phyloP scores from a whole-genome alignment of 2,113 vertebrate species.

The Dermatemys mawii region DNA sequence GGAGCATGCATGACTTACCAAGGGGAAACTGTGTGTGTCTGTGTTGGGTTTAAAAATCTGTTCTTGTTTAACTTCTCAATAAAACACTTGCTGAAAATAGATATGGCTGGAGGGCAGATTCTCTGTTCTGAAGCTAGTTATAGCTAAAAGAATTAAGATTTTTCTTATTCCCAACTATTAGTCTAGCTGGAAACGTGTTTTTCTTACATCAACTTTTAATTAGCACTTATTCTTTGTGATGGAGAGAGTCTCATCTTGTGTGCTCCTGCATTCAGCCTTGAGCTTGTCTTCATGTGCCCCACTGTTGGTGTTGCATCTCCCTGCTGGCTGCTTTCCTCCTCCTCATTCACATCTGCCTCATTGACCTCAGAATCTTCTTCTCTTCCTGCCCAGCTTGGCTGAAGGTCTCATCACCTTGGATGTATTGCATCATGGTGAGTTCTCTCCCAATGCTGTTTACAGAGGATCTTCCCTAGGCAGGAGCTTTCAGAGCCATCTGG shows the following conservation, averaged over 20 bases:
- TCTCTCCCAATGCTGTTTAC: background rate
- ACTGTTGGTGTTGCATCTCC: background rate
- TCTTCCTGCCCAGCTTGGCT: background rate
- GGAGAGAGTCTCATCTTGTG: background rate
- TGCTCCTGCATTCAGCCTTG: background rate
- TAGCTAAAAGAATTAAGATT: background rate
- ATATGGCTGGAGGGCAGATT: background rate
- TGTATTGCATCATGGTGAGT: accelerated
- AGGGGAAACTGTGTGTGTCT: background rate
- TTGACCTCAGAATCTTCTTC: background rate
- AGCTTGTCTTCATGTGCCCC: background rate
- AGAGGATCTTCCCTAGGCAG: background rate
- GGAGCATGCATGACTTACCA: background rate
- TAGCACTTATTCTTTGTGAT: background rate
- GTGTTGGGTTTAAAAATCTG: background rate
- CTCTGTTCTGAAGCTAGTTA: background rate
- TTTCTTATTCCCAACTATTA: background rate
- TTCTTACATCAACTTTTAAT: background rate
- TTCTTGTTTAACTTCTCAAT: background rate
- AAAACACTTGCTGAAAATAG: background rate
- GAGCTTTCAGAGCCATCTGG: accelerated
- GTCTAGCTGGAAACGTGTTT: accelerated
- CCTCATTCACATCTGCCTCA: background rate
- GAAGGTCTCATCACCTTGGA: background rate
- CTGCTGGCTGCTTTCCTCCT: background rate